These are phyloP conservation scores for Litoditis marina DNA, from an alignment of 2,888 invertebrate genomes.

Conservation along the genomic window DNA sequence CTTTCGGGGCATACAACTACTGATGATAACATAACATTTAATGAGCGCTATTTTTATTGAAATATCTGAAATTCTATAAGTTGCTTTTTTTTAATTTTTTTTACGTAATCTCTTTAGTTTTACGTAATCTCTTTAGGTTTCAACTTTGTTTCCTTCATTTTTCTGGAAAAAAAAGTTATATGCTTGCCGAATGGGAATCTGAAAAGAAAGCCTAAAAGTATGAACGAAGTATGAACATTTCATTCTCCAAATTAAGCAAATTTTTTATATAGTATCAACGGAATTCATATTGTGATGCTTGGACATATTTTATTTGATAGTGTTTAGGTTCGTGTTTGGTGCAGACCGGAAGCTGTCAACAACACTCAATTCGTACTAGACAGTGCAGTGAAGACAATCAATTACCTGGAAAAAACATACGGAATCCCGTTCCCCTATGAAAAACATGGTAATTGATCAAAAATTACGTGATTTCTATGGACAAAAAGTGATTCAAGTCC, in stretches of 20 bases:
- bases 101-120: background rate
- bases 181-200: too few relatives aligned
- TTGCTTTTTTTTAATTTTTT: background rate
- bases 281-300: too few relatives aligned
- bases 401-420: slow-evolving; percentile 74
- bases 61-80: background rate
- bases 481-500: too few relatives aligned
- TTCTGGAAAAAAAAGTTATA: background rate
- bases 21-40: slow-evolving; percentile 2
- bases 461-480: too few relatives aligned
- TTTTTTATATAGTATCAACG: too few relatives aligned
- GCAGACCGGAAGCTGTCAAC: slow-evolving; percentile 68
- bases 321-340: slow-evolving; percentile 65
- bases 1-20: slow-evolving; percentile 1
- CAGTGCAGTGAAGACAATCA: slow-evolving; percentile 66
- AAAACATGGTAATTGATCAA: slow-evolving; percentile 73
- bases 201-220: too few relatives aligned
- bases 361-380: slow-evolving; percentile 71
- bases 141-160: background rate
- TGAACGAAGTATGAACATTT: too few relatives aligned
- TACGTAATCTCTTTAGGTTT: too few relatives aligned
- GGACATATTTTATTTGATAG: background rate
- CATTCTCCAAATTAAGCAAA: too few relatives aligned
- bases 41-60: slow-evolving; percentile 6
- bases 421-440: slow-evolving; percentile 79